Evolutionary conservation across 2,888 invertebrate genomes (phyloP).

Genomic region (Chrysolina oricalcia): DNA sequence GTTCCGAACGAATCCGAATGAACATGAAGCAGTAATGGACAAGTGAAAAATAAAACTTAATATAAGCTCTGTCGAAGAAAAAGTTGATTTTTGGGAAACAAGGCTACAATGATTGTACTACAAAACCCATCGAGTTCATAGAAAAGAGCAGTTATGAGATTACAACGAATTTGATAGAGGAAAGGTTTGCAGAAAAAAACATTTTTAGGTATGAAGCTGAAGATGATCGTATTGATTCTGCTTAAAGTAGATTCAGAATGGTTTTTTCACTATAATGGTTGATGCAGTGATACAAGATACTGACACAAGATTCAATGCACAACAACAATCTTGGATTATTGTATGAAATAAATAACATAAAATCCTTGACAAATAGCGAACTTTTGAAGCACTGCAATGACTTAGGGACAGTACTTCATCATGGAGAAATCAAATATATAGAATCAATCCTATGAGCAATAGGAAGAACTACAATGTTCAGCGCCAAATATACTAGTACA

Average conservation of each 20-base stretch:
- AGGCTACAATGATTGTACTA: too few relatives aligned
- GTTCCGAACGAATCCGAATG: too few relatives aligned
- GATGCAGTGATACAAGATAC: neutral
- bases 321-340: neutral
- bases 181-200: too few relatives aligned
- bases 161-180: too few relatives aligned
- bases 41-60: too few relatives aligned
- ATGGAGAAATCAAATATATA: neutral
- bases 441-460: neutral
- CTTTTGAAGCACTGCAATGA: neutral
- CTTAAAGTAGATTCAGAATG: constrained; percentile 16
- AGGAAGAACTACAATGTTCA: neutral
- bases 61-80: too few relatives aligned
- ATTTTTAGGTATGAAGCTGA: neutral
- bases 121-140: too few relatives aligned
- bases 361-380: neutral
- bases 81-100: too few relatives aligned
- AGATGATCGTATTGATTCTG: constrained; percentile 8
- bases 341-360: neutral
- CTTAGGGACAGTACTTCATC: neutral
- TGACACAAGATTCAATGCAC: constrained; percentile 16
- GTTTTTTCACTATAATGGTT: neutral
- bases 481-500: neutral
- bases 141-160: too few relatives aligned
- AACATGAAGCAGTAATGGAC: too few relatives aligned